Conservation (phyloP, 2,113 vertebrate species). For the Bubalus kerabau region DNA sequence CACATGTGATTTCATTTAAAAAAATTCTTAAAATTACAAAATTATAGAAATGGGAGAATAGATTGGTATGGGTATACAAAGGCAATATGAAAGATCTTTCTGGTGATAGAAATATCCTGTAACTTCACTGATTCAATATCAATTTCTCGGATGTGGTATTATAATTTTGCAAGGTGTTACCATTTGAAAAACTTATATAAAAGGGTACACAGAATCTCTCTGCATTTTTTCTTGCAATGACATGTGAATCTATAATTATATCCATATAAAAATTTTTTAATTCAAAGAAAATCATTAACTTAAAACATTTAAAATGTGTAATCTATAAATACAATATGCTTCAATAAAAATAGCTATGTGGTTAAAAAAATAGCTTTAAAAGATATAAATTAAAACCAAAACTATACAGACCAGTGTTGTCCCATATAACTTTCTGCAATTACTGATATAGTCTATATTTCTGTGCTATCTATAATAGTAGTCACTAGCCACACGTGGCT, state of each 20-base stretch:
- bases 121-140: not conserved
- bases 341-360: not conserved
- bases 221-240: not conserved
- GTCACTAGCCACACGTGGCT: not conserved
- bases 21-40: not conserved
- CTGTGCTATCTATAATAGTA: not conserved
- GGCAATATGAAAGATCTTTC: not conserved
- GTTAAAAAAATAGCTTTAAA: not conserved
- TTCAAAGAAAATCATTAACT: not conserved
- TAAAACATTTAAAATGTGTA: not conserved
- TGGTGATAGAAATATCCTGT: not conserved
- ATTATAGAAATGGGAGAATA: not conserved
- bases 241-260: not conserved
- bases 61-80: not conserved
- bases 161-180: not conserved
- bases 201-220: not conserved
- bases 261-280: not conserved
- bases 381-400: not conserved
- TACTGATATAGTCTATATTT: not conserved
- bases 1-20: not conserved
- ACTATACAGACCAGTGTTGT: not conserved
- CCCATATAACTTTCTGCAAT: not conserved
- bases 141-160: not conserved
- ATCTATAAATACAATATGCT: not conserved
- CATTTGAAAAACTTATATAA: not conserved